Conservation (phyloP, 2,888 invertebrate species). For the Netelia fuscicornis region DNA sequence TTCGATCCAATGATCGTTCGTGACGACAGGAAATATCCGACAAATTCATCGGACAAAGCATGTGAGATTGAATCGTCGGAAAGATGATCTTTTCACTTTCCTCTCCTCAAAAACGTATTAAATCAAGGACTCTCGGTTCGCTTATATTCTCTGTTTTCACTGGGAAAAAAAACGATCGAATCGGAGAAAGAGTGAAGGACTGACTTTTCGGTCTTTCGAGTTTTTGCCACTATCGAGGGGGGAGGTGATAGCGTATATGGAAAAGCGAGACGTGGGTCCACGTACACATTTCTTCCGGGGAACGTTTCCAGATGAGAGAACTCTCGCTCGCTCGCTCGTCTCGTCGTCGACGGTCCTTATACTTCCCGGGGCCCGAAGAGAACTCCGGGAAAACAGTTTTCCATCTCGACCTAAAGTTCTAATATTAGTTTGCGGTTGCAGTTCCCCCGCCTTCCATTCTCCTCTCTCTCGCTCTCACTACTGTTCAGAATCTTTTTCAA, state of each 20-base stretch:
- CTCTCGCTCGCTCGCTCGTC: constrained; percentile 21
- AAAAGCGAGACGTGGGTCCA: neutral
- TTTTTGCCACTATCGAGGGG: neutral
- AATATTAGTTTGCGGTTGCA: constrained; percentile 55
- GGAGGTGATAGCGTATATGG: neutral
- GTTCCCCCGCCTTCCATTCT: neutral
- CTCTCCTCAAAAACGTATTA: constrained; percentile 27
- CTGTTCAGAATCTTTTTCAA: neutral
- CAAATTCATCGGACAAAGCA: neutral
- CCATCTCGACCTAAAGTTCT: constrained; percentile 55
- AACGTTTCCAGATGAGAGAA: constrained; percentile 39
- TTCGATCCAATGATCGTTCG: neutral
- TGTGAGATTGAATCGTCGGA: neutral
- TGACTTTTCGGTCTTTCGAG: constrained; percentile 34
- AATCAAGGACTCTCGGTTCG: constrained; percentile 28
- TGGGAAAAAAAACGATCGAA: neutral
- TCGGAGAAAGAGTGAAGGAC: no score
- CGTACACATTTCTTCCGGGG: constrained; percentile 26
- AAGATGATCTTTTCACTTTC: neutral
- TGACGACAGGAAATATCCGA: neutral
- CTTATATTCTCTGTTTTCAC: constrained; percentile 2
- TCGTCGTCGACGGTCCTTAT: constrained; percentile 6
- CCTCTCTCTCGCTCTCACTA: neutral
- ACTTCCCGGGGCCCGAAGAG: constrained; percentile 3
- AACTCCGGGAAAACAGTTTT: constrained; percentile 58